Base-by-base conservation (phyloP, 2,888 invertebrate genomes). In the Cerastoderma edule region DNA sequence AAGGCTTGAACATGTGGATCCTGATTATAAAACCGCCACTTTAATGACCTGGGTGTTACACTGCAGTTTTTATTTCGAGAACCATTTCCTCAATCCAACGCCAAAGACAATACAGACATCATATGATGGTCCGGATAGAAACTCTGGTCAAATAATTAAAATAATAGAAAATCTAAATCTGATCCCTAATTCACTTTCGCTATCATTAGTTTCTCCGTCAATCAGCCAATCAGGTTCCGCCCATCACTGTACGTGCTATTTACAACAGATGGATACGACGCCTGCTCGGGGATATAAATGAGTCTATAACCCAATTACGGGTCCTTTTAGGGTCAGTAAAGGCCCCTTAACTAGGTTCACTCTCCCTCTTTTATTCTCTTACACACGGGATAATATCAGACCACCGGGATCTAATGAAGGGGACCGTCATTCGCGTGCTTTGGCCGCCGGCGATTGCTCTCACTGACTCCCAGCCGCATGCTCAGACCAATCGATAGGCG, bases 311-410 rank as follows among this genome's bases (percentile, higher is more conserved):
- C 53, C 19, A 66, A 66, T 66, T 66, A 66, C 24, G 35, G 30
- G 66, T 32, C 53, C 66, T 66, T 50, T 24, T 33, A 66, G 66
- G 66, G 66, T 66, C 66, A 48, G 66, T 53, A 66, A 66, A 35
- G 46, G 32, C 48, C 48, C 48, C 30, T 48, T 65, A 65, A 46
- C 65, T 48, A 44, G 65, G 48, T 53, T 66, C 66, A 50, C 66
- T 66, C 53, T 66, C 66, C 53, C 32, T 66, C 66, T 32, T 65
- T 66, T 50, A 66, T 53, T 50, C 48, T 53, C 16, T 66, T 24
- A 32, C 28, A 2, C 30, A 30, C 66, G 53, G 50, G 33, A 32
- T 44, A 66, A 50, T 50, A 32, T 53, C 33, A 66, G 53, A 50
- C 53, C 53, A 39, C 22, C 33, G 19, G 35, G 35, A 22, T 48